A percentile compares a stretch with the other conserved stretches of the same genome.
Evolutionary conservation across 2,797 vertebrate species (phyloP).

Genomic region (Xiphophorus birchmanni): DNA sequence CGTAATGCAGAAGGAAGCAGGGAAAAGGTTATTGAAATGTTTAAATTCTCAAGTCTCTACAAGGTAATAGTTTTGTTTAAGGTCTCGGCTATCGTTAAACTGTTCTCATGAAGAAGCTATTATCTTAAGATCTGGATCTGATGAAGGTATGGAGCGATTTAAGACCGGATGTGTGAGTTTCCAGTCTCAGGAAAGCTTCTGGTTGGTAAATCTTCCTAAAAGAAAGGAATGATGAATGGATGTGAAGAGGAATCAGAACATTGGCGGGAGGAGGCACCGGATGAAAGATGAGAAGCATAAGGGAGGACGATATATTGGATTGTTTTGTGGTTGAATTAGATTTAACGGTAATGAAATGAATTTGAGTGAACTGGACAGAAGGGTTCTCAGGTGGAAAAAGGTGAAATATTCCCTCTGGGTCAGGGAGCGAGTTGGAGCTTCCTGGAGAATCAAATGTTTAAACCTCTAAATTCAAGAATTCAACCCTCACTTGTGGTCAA

Average conservation of each 20-base stretch:
- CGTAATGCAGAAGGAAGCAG: conserved; percentile 4
- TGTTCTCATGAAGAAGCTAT: not conserved
- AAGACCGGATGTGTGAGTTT: not conserved
- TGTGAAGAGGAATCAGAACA: not conserved
- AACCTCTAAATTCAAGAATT: no score
- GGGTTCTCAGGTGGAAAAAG: not conserved
- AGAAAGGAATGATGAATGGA: not conserved
- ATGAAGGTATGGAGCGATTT: not conserved
- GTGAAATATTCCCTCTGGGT: conserved; percentile 1
- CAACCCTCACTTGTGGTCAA: no score
- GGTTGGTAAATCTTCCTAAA: not conserved
- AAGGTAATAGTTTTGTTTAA: not conserved
- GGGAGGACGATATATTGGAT: conserved; percentile 14
- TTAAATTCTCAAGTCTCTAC: not conserved
- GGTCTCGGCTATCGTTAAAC: not conserved
- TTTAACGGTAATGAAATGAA: not conserved
- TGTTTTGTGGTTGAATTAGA: not conserved
- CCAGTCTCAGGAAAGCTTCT: not conserved
- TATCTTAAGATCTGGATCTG: not conserved
- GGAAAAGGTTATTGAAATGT: not conserved
- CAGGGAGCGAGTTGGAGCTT: not conserved
- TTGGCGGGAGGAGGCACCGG: not conserved
- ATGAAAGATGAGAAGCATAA: not conserved
- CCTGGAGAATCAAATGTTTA: no score
- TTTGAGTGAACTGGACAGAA: conserved; percentile 9